Conservation (phyloP, 1,140 invertebrate species). For the Danaus plexippus region DNA sequence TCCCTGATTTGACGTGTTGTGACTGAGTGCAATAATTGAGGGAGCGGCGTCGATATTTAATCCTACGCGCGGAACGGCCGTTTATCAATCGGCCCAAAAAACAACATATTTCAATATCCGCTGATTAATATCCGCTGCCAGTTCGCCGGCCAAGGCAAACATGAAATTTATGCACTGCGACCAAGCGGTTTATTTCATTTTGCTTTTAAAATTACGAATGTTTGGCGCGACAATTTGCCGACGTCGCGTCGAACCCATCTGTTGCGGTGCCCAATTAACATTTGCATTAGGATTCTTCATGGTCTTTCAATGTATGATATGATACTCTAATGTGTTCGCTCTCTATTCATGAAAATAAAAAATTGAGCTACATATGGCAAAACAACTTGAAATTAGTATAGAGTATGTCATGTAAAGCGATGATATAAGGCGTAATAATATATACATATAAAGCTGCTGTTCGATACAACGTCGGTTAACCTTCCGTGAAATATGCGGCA, state of each 20-base stretch:
- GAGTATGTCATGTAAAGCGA: too few relatives aligned
- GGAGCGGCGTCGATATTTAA: constrained; percentile 62
- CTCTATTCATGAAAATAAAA: not conserved
- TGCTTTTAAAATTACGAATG: constrained; percentile 70
- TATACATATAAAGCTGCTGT: too few relatives aligned
- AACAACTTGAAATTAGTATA: too few relatives aligned
- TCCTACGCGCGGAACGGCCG: constrained; percentile 53
- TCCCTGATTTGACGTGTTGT: constrained; percentile 17
- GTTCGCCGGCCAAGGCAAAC: constrained; percentile 63
- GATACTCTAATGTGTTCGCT: constrained; percentile 1
- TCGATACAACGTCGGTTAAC: constrained; percentile 1
- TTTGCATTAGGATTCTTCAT: constrained; percentile 54
- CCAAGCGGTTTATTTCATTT: constrained; percentile 68
- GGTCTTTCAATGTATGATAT: constrained; percentile 9
- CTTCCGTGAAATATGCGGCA: constrained; percentile 19
- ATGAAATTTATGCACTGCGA: constrained; percentile 70
- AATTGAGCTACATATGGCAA: not conserved
- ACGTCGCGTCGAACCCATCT: constrained; percentile 61
- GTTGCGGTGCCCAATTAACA: constrained; percentile 62
- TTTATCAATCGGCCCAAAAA: constrained; percentile 69
- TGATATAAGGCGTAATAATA: too few relatives aligned
- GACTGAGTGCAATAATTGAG: constrained; percentile 54
- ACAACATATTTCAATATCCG: constrained; percentile 72
- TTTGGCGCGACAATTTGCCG: constrained; percentile 63
- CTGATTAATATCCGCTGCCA: constrained; percentile 70